These are phyloP conservation scores for Xyliphius kryptos DNA, from an alignment of 2,113 vertebrate species.

Conservation along the genomic window DNA sequence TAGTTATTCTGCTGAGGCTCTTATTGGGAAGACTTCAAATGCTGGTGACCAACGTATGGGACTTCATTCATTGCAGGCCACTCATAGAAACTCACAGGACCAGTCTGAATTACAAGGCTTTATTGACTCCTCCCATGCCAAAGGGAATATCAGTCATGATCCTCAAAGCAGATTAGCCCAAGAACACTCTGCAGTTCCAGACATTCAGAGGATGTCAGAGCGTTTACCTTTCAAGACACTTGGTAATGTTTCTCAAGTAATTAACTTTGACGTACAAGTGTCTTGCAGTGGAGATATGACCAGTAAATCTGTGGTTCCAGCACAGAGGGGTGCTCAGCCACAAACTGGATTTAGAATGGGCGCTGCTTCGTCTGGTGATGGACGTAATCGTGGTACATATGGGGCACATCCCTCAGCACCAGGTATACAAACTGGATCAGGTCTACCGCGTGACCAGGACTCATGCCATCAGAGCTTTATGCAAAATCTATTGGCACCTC, in stretches of 20 bases:
- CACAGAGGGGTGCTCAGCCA: conserved; percentile 77
- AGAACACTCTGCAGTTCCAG: conserved; percentile 70
- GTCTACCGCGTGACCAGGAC: conserved; percentile 76
- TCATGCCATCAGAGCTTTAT: conserved; percentile 93
- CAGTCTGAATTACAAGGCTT: conserved; percentile 88
- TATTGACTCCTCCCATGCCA: conserved; percentile 83
- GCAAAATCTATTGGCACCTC: conserved; percentile 87
- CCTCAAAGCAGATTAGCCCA: conserved; percentile 75
- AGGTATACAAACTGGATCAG: conserved; percentile 73
- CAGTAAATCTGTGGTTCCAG: conserved; percentile 64
- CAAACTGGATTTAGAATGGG: conserved; percentile 81
- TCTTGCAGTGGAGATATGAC: conserved; percentile 83
- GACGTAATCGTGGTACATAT: conserved; percentile 79
- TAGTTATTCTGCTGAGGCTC: conserved; percentile 95
- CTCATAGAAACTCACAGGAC: conserved; percentile 70
- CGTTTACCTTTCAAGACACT: conserved; percentile 91
- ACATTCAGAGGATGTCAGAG: conserved; percentile 80
- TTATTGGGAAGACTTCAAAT: conserved; percentile 87
- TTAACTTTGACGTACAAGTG: conserved; percentile 80
- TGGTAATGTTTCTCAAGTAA: conserved; percentile 66
- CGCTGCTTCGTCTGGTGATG: conserved; percentile 69
- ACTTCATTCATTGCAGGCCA: conserved; percentile 77
- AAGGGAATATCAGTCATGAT: conserved; percentile 75
- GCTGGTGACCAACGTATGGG: conserved; percentile 80
- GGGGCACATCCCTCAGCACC: conserved; percentile 66